phyloP scores from a whole-genome alignment of 2,113 vertebrate species.

The Dipodomys spectabilis region DNA sequence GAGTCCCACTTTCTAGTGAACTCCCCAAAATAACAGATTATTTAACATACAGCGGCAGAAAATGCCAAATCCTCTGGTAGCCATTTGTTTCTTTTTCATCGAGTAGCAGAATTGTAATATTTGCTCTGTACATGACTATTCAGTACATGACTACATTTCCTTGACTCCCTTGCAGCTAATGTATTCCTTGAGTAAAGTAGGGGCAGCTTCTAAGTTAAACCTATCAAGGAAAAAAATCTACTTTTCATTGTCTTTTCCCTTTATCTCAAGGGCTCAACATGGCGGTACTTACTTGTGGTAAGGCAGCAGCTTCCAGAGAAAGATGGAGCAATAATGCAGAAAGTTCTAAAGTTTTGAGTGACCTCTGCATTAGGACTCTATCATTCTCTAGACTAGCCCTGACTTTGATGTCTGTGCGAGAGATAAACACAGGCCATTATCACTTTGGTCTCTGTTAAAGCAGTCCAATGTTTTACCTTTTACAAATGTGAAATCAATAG shows the following conservation, averaged over 20 bases:
- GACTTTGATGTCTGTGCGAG: background rate
- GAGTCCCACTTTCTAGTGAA: background rate
- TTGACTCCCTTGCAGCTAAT: background rate
- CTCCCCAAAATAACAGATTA: slow-evolving; percentile 24
- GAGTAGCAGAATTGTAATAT: no score
- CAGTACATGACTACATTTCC: slow-evolving; percentile 6
- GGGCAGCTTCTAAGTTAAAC: background rate
- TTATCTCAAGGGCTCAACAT: background rate
- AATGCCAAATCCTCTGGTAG: background rate
- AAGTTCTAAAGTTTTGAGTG: background rate
- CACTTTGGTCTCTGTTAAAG: slow-evolving; percentile 9
- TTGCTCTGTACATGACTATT: background rate
- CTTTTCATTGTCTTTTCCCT: slow-evolving; percentile 12
- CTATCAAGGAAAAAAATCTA: background rate
- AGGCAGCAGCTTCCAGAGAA: background rate
- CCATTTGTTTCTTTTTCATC: no score
- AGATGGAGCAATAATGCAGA: background rate
- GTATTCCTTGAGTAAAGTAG: background rate
- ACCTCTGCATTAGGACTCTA: background rate
- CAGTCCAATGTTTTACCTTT: background rate
- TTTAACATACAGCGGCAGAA: background rate
- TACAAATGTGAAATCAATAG: background rate
- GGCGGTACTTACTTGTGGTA: background rate
- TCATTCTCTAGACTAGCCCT: background rate
- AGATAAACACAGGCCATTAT: slow-evolving; percentile 25